These are phyloP conservation scores for Volucella bombylans DNA, from an alignment of 2,888 invertebrate species.

Conservation along the genomic window DNA sequence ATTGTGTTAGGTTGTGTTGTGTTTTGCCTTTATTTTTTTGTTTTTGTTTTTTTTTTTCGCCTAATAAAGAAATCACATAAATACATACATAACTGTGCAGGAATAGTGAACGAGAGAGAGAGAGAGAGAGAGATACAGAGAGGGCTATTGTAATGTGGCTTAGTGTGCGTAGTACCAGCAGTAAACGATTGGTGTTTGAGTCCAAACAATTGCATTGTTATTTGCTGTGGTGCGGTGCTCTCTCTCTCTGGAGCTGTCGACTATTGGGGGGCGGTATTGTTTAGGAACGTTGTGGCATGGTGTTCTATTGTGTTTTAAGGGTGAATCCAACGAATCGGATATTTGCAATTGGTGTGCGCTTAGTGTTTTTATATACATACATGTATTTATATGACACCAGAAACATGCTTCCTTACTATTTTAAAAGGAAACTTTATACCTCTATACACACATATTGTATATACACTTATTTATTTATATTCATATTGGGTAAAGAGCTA, in stretches of 20 bases:
- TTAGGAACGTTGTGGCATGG: background rate
- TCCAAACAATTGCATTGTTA: constrained; percentile 67
- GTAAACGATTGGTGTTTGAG: constrained; percentile 45
- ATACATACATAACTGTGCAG: too few relatives aligned
- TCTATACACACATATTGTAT: too few relatives aligned
- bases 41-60: too few relatives aligned
- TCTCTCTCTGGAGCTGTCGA: constrained; percentile 8
- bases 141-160: background rate
- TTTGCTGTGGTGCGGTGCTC: constrained; percentile 40
- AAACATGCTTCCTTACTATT: too few relatives aligned
- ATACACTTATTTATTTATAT: too few relatives aligned
- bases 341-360: constrained; percentile 33
- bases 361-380: constrained; percentile 10
- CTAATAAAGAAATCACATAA: too few relatives aligned
- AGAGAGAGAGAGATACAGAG: constrained; percentile 10
- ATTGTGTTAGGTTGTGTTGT: too few relatives aligned
- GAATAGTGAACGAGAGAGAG: background rate
- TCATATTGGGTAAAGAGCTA: too few relatives aligned
- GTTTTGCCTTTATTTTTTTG: too few relatives aligned
- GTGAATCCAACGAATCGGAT: constrained; percentile 55
- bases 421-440: too few relatives aligned
- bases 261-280: constrained; percentile 58
- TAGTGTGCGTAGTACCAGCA: constrained; percentile 21
- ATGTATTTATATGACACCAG: background rate
- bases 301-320: constrained; percentile 45